Conservation (phyloP, 2,888 invertebrate species). For the Ectobius pallidus region DNA sequence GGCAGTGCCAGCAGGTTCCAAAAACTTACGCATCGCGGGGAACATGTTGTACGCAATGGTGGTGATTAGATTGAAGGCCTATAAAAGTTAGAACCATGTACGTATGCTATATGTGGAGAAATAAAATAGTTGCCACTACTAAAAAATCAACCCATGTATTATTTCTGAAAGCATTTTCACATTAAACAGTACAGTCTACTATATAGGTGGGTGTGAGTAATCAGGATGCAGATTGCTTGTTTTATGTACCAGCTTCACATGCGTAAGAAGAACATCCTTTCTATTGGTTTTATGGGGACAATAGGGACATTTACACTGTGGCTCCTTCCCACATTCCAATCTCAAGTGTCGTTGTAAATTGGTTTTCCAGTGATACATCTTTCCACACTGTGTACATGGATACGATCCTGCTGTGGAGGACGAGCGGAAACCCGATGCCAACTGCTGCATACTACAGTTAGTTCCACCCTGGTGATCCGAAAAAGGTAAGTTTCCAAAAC, state of each 20-base stretch:
- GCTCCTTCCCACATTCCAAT: constrained; percentile 49
- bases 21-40: too few species aligned
- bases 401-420: neutral
- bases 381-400: constrained; percentile 28
- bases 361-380: constrained; percentile 24
- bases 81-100: too few species aligned
- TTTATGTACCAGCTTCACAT: constrained; percentile 6
- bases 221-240: neutral
- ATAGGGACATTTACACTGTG: constrained; percentile 50
- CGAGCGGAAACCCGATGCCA: neutral
- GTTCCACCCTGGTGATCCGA: neutral
- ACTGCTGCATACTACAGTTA: neutral
- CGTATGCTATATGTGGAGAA: too few species aligned
- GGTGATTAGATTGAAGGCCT: too few species aligned
- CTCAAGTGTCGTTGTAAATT: constrained; percentile 40
- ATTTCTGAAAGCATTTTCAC: too few species aligned
- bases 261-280: constrained; percentile 41
- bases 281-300: constrained; percentile 53
- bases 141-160: too few species aligned
- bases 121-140: too few species aligned
- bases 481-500: neutral
- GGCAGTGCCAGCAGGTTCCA: too few species aligned
- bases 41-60: too few species aligned
- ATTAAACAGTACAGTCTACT: too few species aligned
- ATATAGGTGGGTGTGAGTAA: too few species aligned